Conservation (phyloP, 2,797 vertebrate species). For the Enteromius thamalakanensis region DNA sequence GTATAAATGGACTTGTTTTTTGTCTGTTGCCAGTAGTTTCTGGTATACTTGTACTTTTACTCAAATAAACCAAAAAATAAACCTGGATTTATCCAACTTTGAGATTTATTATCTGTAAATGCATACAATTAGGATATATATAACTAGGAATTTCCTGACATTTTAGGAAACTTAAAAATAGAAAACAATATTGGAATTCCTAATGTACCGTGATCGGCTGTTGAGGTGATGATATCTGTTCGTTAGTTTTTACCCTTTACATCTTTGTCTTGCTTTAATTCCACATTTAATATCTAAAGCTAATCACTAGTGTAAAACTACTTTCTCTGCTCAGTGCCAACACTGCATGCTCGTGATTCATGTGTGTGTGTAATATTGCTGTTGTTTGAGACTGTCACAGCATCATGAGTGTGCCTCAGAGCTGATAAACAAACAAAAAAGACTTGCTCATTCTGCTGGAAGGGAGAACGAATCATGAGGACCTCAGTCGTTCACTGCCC, state of each 20-base stretch:
- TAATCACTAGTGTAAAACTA: neutral
- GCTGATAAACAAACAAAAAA: neutral
- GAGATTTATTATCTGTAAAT: neutral
- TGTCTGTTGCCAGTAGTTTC: neutral
- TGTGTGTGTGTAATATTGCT: neutral
- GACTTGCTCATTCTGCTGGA: neutral
- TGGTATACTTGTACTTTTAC: neutral
- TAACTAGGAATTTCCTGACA: neutral
- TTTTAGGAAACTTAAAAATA: neutral
- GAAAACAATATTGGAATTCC: neutral
- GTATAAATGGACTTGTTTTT: too few species aligned
- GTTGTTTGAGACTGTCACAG: neutral
- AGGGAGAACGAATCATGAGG: neutral
- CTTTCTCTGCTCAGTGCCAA: neutral
- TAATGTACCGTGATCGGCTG: neutral
- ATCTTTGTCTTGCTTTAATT: neutral
- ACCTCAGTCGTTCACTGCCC: slow-evolving; percentile 23
- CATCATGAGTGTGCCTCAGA: neutral
- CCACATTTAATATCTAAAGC: neutral
- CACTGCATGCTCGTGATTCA: neutral
- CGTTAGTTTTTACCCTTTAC: neutral
- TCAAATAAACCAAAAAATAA: neutral
- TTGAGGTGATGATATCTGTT: neutral
- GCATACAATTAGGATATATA: neutral
- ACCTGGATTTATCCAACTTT: neutral